Evolutionary conservation across 2,113 vertebrate genomes (phyloP).

Genomic region (Percopsis transmontana): DNA sequence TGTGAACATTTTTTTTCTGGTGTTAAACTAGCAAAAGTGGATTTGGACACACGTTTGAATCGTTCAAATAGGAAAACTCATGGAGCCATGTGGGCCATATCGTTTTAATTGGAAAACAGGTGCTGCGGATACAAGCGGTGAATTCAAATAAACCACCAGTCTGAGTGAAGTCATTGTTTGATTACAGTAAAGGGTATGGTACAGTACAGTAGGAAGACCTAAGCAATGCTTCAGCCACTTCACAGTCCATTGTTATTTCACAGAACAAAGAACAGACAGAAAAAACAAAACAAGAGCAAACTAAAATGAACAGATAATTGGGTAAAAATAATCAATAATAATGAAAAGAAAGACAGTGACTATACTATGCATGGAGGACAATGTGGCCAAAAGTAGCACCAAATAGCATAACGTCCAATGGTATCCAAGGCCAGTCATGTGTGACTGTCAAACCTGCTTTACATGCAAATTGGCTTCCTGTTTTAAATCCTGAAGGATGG

Average conservation of each 20-base stretch:
- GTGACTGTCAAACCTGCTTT: conserved; percentile 72
- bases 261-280: conserved; percentile 58
- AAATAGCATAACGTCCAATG: conserved; percentile 42
- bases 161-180: conserved; percentile 19
- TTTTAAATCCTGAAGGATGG: conserved; percentile 67
- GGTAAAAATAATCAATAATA: conserved; percentile 36
- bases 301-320: conserved; percentile 33
- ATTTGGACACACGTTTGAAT: too few relatives aligned
- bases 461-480: conserved; percentile 74
- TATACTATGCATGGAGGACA: conserved; percentile 21
- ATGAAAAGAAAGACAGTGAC: conserved; percentile 7
- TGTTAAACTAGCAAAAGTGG: too few relatives aligned
- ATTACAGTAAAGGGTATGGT: too few relatives aligned
- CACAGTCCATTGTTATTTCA: conserved; percentile 48
- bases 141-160: conserved; percentile 34
- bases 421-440: conserved; percentile 67
- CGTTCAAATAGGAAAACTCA: background rate
- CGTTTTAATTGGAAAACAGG: conserved; percentile 21
- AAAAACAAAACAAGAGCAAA: conserved; percentile 26
- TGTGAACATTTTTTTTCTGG: too few relatives aligned
- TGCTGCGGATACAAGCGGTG: conserved; percentile 15
- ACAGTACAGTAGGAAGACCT: conserved; percentile 9
- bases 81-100: background rate
- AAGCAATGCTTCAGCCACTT: conserved; percentile 24
- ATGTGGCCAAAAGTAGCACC: conserved; percentile 32